Conservation (phyloP, 2,797 vertebrate genomes). For the Oreonectes daqikongensis region DNA sequence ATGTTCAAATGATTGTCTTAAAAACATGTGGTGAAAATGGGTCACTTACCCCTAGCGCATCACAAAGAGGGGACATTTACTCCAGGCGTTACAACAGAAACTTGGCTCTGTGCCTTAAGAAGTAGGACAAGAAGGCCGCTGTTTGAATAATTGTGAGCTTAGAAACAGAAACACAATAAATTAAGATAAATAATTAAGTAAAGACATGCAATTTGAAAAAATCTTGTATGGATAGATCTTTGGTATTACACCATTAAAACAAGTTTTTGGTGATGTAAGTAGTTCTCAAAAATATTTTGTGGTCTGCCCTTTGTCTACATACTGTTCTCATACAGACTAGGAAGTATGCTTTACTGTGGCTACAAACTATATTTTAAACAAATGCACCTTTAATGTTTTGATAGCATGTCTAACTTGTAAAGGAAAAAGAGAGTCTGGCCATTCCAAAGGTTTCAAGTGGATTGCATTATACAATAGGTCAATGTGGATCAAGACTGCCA, state of each 20-base stretch:
- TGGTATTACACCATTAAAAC: conserved; percentile 3
- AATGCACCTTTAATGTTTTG: conserved; percentile 6
- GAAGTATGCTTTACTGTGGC: too few species aligned
- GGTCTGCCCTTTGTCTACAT: too few species aligned
- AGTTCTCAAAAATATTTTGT: too few species aligned
- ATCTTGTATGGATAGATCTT: neutral
- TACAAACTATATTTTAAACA: neutral
- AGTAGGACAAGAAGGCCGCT: conserved; percentile 46
- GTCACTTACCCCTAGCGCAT: conserved; percentile 47
- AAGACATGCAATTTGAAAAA: neutral
- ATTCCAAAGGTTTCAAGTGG: neutral
- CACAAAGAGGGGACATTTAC: conserved; percentile 49
- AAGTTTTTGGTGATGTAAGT: too few species aligned
- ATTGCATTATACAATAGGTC: neutral
- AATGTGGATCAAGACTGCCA: conserved; percentile 73
- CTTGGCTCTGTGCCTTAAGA: conserved; percentile 46
- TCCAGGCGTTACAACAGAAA: conserved; percentile 41
- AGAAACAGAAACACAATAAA: neutral
- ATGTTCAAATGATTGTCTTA: conserved; percentile 3
- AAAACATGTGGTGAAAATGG: conserved; percentile 48
- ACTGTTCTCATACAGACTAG: too few species aligned
- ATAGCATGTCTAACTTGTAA: neutral
- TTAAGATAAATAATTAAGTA: neutral
- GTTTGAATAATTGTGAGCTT: neutral
- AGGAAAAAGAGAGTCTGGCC: neutral